Percentiles rank a stretch among this genome's conserved stretches.
These are phyloP conservation scores for Struthidea cinerea DNA, from an alignment of 2,113 vertebrate genomes.

Conservation along the genomic window DNA sequence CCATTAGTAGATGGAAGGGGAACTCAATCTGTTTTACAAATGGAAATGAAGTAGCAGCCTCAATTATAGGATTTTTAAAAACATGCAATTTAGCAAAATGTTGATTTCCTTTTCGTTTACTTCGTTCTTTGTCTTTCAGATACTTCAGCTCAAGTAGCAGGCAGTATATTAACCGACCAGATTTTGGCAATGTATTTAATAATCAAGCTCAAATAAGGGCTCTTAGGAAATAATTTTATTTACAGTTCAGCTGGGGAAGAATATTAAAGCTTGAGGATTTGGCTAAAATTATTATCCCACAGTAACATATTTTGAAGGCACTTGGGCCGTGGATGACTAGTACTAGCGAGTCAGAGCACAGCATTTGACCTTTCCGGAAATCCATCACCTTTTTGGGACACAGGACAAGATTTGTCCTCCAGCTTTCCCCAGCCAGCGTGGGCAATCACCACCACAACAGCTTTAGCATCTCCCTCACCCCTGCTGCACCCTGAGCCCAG, in stretches of 20 bases:
- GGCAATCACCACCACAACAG: not conserved
- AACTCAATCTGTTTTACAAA: slow-evolving; percentile 68
- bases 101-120: slow-evolving; percentile 66
- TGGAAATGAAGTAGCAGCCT: slow-evolving; percentile 66
- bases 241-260: slow-evolving; percentile 65
- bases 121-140: slow-evolving; percentile 55
- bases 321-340: not conserved
- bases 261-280: slow-evolving; percentile 36
- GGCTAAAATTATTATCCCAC: slow-evolving; percentile 34
- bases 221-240: slow-evolving; percentile 67
- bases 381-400: not conserved
- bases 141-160: slow-evolving; percentile 62
- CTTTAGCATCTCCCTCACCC: not conserved
- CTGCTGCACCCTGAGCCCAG: not conserved
- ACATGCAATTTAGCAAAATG: slow-evolving; percentile 63
- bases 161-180: slow-evolving; percentile 51
- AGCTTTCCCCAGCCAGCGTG: not conserved
- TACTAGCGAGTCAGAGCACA: not conserved
- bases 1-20: slow-evolving; percentile 52
- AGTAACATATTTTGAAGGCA: slow-evolving; percentile 31
- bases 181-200: slow-evolving; percentile 66
- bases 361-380: not conserved
- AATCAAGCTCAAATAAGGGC: slow-evolving; percentile 64
- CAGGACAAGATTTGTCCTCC: not conserved
- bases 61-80: slow-evolving; percentile 68